Evolutionary conservation across 2,113 vertebrate species (phyloP), one percentile per base, ranked within the genome.

Genomic region (Geococcyx californianus): DNA sequence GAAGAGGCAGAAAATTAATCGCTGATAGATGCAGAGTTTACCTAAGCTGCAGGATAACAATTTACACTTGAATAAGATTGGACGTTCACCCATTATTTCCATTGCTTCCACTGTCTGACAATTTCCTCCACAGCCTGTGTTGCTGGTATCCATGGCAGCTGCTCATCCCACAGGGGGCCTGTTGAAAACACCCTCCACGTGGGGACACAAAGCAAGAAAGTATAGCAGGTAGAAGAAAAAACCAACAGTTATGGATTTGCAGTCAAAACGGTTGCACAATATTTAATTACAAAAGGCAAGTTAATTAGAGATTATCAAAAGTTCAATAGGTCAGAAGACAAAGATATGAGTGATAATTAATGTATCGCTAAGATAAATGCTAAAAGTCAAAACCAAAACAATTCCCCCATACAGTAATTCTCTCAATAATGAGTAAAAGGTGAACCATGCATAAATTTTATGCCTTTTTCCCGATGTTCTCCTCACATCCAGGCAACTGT

Each of bases 71-170:
- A 23, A 47, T 42, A 84, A 86, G 93, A 51, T 33, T 93, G 94
- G 92, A 82, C 87, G 93, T 67, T 82, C 45, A 51, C 42, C 66
- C 93, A 45, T 94, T 91, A 91, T 84, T 94, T 84, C 73, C 92
- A 58, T 31, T 85, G 82, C 59, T 89, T 94, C 70, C 73, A 20
- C 73, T n/a, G 25, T 52, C 86, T 87, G 87, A 89, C 81, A 31
- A 47, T 94, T 89, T 81, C 66, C 67, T 59, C 75, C 9, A 7
- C 84, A 91, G 95, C 72, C 95, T 38, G 74, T 91, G 89, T 47
- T 90, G 76, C 73, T 92, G 89, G 96, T 98, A 97, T 95, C 97
- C 97, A 93, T 97, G 95, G 97, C 91, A 98, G 97, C 97, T 42
- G 16, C 24, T 73, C 97, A 88, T 69, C 94, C 56, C 44, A 11